A percentile compares a stretch with the other conserved stretches of the same genome.
These are phyloP conservation scores for Limnephilus marmoratus DNA, from an alignment of 2,888 invertebrate genomes.

Conservation along the genomic window DNA sequence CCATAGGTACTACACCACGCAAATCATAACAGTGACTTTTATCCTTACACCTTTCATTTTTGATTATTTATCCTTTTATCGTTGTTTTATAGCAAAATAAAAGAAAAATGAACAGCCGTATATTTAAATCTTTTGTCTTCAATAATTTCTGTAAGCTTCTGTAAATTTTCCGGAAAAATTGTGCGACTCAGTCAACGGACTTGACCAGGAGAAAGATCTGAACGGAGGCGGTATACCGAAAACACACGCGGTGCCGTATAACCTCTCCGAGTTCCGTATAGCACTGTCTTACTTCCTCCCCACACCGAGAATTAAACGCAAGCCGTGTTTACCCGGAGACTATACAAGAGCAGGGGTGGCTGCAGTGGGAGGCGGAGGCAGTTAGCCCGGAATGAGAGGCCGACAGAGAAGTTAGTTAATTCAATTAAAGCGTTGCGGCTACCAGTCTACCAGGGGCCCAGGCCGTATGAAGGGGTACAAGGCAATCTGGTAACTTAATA, in stretches of 20 bases:
- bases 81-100: no score
- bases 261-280: slow-evolving; percentile 27
- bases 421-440: slow-evolving; percentile 65
- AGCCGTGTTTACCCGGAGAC: slow-evolving; percentile 51
- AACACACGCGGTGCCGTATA: slow-evolving; percentile 49
- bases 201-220: slow-evolving; percentile 40
- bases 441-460: slow-evolving; percentile 58
- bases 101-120: no score
- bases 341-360: not conserved
- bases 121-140: no score
- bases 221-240: slow-evolving; percentile 51
- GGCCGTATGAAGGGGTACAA: slow-evolving; percentile 54
- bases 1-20: no score
- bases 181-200: slow-evolving; percentile 5
- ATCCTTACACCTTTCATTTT: no score
- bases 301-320: slow-evolving; percentile 52
- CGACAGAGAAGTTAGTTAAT: slow-evolving; percentile 65
- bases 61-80: no score
- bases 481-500: slow-evolving; percentile 66
- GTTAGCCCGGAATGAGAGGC: slow-evolving; percentile 60
- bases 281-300: slow-evolving; percentile 48
- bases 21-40: no score
- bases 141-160: no score
- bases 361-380: slow-evolving; percentile 31
- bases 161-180: not conserved